phyloP scores from a whole-genome alignment of 2,888 invertebrate genomes.

The Agonopterix heracliana region DNA sequence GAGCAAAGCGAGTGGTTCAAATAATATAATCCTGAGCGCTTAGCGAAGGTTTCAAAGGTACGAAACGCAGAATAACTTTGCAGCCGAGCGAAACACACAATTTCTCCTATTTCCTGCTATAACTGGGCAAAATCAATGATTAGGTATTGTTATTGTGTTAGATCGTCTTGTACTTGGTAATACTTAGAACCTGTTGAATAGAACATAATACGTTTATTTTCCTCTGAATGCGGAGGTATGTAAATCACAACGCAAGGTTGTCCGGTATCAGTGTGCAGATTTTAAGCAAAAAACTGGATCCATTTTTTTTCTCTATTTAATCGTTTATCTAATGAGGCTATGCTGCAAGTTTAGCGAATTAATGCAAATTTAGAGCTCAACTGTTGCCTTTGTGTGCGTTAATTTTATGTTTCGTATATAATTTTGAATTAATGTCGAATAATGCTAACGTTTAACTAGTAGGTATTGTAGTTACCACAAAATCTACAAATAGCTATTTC shows the following conservation, averaged over 20 bases:
- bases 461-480: too few relatives aligned
- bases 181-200: not conserved
- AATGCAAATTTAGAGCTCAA: not conserved
- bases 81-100: too few relatives aligned
- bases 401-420: not conserved
- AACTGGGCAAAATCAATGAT: too few relatives aligned
- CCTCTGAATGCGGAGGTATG: conserved; percentile 6
- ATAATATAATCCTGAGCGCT: too few relatives aligned
- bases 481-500: too few relatives aligned
- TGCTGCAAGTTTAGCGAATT: not conserved
- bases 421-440: too few relatives aligned
- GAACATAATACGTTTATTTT: not conserved
- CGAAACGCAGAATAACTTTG: too few relatives aligned
- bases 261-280: not conserved
- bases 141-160: too few relatives aligned
- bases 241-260: conserved; percentile 5
- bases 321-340: conserved; percentile 1
- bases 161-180: not conserved
- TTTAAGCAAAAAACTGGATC: conserved; percentile 3
- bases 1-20: too few relatives aligned
- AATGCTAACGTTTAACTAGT: too few relatives aligned
- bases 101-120: too few relatives aligned
- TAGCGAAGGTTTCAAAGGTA: too few relatives aligned
- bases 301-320: conserved; percentile 3
- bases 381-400: not conserved